Base-by-base conservation (phyloP, 2,113 vertebrate species). In the Penelope pileata region DNA sequence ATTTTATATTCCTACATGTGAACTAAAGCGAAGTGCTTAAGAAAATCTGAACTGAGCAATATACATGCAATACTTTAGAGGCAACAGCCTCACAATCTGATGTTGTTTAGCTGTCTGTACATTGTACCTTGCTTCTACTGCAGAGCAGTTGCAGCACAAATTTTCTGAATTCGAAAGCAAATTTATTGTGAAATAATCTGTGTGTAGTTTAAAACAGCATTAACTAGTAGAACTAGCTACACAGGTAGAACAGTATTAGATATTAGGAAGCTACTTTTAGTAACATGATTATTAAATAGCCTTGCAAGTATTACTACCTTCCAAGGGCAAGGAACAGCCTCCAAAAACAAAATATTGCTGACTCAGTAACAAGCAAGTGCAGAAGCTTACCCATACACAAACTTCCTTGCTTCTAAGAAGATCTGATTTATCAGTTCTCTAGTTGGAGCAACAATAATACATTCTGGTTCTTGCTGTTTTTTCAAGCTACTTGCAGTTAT, bases 341-440 rank as follows among this genome's bases (percentile, higher is more conserved):
- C 23, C 23, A 83, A 63, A 36, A 81, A 59, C 47, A 92, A 38
- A 87, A 8, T 18, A 40, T 27, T 74, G 30, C 7, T 24, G 6
- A 74, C 26, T 67, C 58, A 66, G 36, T 51, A 51, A 30, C 26
- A 29, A 86, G 62, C 19, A 79, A 23, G 27, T 23, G 47, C n/a
- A 83, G 62, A 86, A 76, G 70, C 98, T 97, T 97, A 99, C 99
- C 99, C 99, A 85, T 96, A 98, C 7, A 99, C 96, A 91, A 99
- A 99, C 96, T 99, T 99, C 82, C 99, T 98, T 89, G 99, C 98
- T 96, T 99, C 99, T 76, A 99, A 91, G 93, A 98, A 99, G 78
- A 99, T 99, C 96, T 99, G 99, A 93, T 99, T 98, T 96, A 99
- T 98, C 62, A 99, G 96, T 94, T 99, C 99, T 94, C 99, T 98